phyloP scores from a whole-genome alignment of 2,797 vertebrate species.

The Brachymystax lenok region DNA sequence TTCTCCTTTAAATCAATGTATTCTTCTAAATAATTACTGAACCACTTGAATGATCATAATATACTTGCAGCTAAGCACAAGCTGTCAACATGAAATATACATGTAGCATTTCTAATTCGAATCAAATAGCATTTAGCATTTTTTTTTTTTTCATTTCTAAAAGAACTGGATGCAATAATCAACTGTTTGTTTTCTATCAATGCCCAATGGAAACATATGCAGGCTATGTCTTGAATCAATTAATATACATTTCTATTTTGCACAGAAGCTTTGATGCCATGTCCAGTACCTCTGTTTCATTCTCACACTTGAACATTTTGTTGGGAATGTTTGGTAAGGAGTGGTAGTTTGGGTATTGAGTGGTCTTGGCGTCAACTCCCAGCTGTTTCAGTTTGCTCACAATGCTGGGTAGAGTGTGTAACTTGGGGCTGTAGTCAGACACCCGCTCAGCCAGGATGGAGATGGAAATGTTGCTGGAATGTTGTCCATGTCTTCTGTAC shows the following conservation, averaged over 20 bases:
- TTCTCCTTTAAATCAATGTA: too few species aligned
- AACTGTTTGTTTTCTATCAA: too few species aligned
- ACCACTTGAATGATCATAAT: too few species aligned
- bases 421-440: constrained; percentile 46
- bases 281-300: constrained; percentile 59
- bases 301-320: constrained; percentile 55
- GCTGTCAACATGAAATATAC: too few species aligned
- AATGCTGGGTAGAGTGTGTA: constrained; percentile 56
- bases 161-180: too few species aligned
- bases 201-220: not conserved
- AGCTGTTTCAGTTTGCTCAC: constrained; percentile 59
- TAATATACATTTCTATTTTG: constrained; percentile 65
- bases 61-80: too few species aligned
- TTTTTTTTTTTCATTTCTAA: too few species aligned
- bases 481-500: constrained; percentile 62
- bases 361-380: constrained; percentile 76
- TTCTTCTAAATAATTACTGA: too few species aligned
- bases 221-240: constrained; percentile 28
- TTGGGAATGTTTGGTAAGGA: constrained; percentile 75
- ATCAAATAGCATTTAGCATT: too few species aligned
- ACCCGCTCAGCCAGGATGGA: constrained; percentile 54
- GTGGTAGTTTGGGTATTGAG: constrained; percentile 79
- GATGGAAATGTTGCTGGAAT: constrained; percentile 50
- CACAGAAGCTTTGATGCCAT: constrained; percentile 65
- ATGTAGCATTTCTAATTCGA: too few species aligned